phyloP scores from a whole-genome alignment of 1,140 invertebrate species.

The Panagrolaimus sp. region DNA sequence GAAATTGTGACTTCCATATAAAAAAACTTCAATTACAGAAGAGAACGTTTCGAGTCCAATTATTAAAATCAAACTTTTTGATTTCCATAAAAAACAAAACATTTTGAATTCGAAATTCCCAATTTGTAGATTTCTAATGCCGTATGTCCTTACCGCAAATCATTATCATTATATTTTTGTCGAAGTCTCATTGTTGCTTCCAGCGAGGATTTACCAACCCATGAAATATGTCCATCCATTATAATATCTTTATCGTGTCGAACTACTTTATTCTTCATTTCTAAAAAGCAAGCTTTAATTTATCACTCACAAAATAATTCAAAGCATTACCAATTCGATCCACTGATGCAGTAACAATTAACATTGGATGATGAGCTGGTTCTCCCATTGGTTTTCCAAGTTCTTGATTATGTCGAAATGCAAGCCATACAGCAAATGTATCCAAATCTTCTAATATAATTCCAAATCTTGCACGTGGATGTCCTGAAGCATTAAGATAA shows the following conservation, averaged over 20 bases:
- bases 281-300: constrained; percentile 32
- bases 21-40: too few species aligned
- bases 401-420: constrained; percentile 68
- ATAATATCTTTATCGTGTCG: constrained; percentile 67
- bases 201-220: constrained; percentile 70
- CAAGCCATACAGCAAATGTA: constrained; percentile 62
- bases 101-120: too few species aligned
- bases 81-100: too few species aligned
- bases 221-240: constrained; percentile 70
- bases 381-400: constrained; percentile 53
- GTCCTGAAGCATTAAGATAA: not conserved
- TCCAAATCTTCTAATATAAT: constrained; percentile 5
- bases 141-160: constrained; percentile 61
- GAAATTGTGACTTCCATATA: too few species aligned
- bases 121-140: not conserved
- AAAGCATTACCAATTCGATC: constrained; percentile 66
- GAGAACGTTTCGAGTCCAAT: too few species aligned
- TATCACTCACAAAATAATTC: not conserved
- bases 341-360: constrained; percentile 71
- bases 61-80: too few species aligned
- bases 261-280: constrained; percentile 32
- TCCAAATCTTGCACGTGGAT: not conserved
- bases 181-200: constrained; percentile 70
- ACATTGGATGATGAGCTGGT: constrained; percentile 63
- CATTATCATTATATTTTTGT: constrained; percentile 60